Conservation (phyloP, 2,113 vertebrate genomes). For the Corvus hawaiiensis region DNA sequence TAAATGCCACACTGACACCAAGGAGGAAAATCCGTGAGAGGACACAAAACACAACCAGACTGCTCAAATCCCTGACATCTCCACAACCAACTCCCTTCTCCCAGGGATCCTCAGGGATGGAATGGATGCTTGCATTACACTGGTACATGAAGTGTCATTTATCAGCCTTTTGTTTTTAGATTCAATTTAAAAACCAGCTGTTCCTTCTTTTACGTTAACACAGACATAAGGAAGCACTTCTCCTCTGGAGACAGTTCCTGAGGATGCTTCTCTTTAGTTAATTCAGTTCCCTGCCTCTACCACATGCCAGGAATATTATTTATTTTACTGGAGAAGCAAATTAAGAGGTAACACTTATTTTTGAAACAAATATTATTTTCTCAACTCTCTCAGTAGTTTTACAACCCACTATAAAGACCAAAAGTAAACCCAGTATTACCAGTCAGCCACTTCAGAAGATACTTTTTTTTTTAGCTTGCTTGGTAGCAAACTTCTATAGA, state of each 20-base stretch:
- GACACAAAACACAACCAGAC: neutral
- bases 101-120: neutral
- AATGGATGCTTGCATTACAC: neutral
- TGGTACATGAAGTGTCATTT: neutral
- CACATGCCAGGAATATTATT: neutral
- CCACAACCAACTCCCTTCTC: neutral
- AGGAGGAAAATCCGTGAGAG: neutral
- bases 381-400: neutral
- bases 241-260: neutral
- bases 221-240: neutral
- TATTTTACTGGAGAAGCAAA: neutral
- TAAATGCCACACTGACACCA: neutral
- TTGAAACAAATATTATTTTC: neutral
- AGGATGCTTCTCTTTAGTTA: neutral
- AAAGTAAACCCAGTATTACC: neutral
- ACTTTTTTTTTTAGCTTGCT: neutral
- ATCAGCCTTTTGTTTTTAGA: neutral
- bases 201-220: neutral
- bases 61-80: neutral
- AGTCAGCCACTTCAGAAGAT: neutral
- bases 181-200: neutral
- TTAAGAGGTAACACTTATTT: neutral
- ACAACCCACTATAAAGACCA: neutral
- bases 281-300: neutral
- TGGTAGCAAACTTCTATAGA: neutral